Percentiles rank a stretch among this genome's conserved stretches.
These are phyloP conservation scores for Mixornis gularis DNA, from an alignment of 2,113 vertebrate species.

Conservation along the genomic window DNA sequence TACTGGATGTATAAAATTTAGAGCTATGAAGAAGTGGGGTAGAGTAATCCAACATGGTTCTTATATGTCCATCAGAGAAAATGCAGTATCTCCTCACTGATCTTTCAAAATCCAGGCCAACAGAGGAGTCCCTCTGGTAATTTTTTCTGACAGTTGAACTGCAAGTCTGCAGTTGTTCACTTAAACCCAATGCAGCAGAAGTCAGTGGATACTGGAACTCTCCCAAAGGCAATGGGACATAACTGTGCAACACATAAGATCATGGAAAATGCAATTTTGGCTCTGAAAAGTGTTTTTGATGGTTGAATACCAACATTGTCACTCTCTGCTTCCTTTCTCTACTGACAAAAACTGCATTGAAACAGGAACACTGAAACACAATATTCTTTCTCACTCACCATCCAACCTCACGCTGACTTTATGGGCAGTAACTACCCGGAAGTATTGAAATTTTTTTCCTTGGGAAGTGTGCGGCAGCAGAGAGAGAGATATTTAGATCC, in stretches of 20 bases:
- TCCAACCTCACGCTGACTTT: not conserved
- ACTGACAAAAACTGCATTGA: not conserved
- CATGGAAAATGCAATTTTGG: conserved; percentile 38
- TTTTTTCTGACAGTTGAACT: not conserved
- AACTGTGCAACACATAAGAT: not conserved
- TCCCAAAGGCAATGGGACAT: not conserved
- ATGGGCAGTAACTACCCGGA: not conserved
- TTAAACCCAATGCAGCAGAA: not conserved
- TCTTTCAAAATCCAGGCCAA: not conserved
- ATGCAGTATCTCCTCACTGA: not conserved
- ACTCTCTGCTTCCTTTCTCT: conserved; percentile 15
- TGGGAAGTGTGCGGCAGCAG: not conserved
- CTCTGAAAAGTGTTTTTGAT: conserved; percentile 40
- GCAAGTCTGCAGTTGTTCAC: not conserved
- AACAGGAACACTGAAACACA: not conserved
- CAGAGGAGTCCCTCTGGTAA: not conserved
- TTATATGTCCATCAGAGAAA: not conserved
- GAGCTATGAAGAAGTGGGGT: not conserved
- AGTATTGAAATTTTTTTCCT: not conserved
- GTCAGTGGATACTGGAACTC: not conserved
- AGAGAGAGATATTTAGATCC: not conserved
- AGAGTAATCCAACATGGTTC: not conserved
- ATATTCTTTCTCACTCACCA: not conserved
- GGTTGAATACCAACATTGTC: not conserved
- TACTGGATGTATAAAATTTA: not conserved